Conservation (phyloP, 2,113 vertebrate species). For the Hippocampus zosterae region DNA sequence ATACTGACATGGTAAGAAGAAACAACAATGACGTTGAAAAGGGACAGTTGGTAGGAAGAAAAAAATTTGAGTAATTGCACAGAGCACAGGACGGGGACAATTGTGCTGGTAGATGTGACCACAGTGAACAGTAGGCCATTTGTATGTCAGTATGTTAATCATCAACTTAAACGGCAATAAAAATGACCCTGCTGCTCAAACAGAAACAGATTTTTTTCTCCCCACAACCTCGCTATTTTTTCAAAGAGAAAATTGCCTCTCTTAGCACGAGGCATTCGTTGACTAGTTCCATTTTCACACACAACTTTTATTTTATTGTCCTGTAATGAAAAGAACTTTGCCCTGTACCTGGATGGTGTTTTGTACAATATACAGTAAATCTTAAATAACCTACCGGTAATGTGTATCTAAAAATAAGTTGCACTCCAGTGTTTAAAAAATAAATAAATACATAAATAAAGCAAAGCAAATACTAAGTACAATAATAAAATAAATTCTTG, state of each 20-base stretch:
- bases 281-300: not conserved
- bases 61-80: not conserved
- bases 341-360: not conserved
- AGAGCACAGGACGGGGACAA: not conserved
- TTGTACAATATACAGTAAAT: not conserved
- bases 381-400: not conserved
- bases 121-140: conserved; percentile 1
- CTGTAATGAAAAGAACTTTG: not conserved
- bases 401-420: too few species aligned
- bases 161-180: conserved; percentile 3
- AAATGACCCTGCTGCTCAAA: not conserved
- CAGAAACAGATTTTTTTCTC: not conserved
- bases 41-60: not conserved
- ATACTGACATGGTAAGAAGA: not conserved
- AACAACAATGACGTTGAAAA: not conserved
- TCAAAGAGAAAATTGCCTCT: not conserved
- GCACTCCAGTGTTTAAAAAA: too few species aligned
- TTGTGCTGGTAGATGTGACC: not conserved
- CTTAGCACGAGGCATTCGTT: not conserved
- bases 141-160: not conserved
- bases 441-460: too few species aligned
- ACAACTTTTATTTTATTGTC: not conserved
- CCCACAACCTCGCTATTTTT: not conserved
- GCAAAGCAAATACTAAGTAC: not conserved
- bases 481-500: too few species aligned